Evolutionary conservation across 2,113 vertebrate genomes (phyloP), one percentile per base, ranked within the genome.

Genomic region (Pedetes capensis): DNA sequence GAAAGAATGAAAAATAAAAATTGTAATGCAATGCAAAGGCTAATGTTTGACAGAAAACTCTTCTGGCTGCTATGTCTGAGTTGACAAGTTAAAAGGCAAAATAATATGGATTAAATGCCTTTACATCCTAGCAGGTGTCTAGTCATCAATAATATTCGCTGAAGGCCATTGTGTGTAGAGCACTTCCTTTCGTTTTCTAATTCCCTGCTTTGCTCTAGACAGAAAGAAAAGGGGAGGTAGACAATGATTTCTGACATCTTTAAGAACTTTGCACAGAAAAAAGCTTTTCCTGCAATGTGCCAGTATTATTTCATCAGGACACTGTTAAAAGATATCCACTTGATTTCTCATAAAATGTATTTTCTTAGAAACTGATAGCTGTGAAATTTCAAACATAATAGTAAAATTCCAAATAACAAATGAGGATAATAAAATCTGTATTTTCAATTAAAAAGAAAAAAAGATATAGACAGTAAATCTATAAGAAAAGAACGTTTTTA

Each of bases 91-190:
- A 95, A 97, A 96, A 97, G 89, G 94, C 80, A 93, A 97, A 97
- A 96, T 96, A 85, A 96, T 95, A 96, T 95, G 81, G 95, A 97
- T 97, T 96, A 96, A 97, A 96, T 90, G 92, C 95, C 93, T 97
- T 97, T 97, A 94, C 64, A 94, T 74, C 85, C 66, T 78, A 93
- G 95, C 76, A 95, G 95, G 89, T 96, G 80, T 96, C 95, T 94
- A 89, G 83, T 93, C 87, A 96, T 96, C 95, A 96, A 94, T 94
- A 97, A 96, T 80, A 85, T 80, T 93, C 89, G 90, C 87, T 81
- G 87, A 96, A 94, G 87, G 87, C 92, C 91, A 97, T 47, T 96
- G 95, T 96, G 95, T 82, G 18, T 47, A 44, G 27, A 93, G 75
- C 78, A 93, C 59, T 93, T 76, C 94, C 89, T 83, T 93, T 80